Evolutionary conservation across 92 coral and sea anemone genomes (phyloP).

Genomic region (Epizoanthus illoricatus): DNA sequence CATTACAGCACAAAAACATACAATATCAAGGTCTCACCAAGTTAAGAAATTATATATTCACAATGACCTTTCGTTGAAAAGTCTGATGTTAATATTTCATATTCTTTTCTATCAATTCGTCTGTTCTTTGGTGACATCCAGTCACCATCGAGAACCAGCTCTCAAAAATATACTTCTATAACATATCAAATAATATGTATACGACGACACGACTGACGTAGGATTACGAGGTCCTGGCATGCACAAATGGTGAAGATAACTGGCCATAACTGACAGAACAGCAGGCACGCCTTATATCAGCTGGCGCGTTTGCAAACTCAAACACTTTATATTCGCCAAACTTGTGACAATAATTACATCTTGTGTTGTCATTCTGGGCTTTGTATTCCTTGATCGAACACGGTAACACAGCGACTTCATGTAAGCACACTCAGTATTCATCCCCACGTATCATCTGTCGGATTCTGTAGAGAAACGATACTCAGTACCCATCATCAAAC

Average conservation of each 20-base stretch:
- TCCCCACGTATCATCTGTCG: slow-evolving; percentile 29
- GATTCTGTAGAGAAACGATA: neutral
- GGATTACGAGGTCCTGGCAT: too few relatives aligned
- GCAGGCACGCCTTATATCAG: too few relatives aligned
- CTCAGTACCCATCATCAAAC: too few relatives aligned
- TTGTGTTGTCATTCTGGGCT: neutral
- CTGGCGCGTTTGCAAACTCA: too few relatives aligned
- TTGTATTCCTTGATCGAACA: neutral
- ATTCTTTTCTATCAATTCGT: neutral
- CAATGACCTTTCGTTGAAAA: slow-evolving; percentile 3
- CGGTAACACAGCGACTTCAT: neutral
- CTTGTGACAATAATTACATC: neutral
- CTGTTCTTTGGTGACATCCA: neutral
- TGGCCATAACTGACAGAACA: too few relatives aligned
- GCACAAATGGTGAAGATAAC: too few relatives aligned
- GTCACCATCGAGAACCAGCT: neutral
- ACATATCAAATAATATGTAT: neutral
- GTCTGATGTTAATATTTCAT: neutral
- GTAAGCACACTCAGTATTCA: slow-evolving; percentile 13
- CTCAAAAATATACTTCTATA: neutral
- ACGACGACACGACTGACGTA: too few relatives aligned
- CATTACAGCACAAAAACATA: too few relatives aligned
- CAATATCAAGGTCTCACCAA: too few relatives aligned
- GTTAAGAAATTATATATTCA: neutral
- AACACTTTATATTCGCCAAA: too few relatives aligned